Evolutionary conservation across 2,113 vertebrate genomes (phyloP), one percentile per base, ranked within the genome.

Genomic region (Bettongia penicillata): DNA sequence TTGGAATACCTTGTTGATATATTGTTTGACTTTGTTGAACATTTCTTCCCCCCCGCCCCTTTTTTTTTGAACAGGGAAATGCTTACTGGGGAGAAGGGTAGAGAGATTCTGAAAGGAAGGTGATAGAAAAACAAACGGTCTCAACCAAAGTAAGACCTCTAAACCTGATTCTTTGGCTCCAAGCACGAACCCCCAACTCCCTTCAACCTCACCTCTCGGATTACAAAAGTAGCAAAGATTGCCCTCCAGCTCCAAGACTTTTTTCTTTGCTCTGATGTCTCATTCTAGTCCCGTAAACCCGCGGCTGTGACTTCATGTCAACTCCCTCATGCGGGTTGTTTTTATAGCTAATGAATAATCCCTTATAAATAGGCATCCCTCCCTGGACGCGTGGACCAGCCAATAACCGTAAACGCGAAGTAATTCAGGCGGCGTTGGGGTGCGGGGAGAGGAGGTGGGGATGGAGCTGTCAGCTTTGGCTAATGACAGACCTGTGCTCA

Each of bases 311-410:
- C 68, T 84, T 84, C 68, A 23, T 43, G 68, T 19, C 68, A 84
- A n/a, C 61, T 68, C 61, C 61, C 61, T 16, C 19, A 19, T 77
- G n/a, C n/a, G 1, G 37, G 68, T 23, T 23, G 68, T 23, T 84
- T 84, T 84, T 84, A 43, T 84, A 84, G 68, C 68, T 84, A 84
- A 84, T 84, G 68, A 84, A 84, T 84, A 84, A 84, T 84, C 68
- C 68, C n/a, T 84, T 84, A 84, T 84, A 84, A 84, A 43, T 84
- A 84, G 68, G n/a, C n/a, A 84, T 84, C 37, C 14, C 61, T 22
- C 16, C 2, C 68, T 22, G 68, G 23, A 23, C n/a, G 7, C 8
- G 7, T 84, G 7, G n/a, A 84, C 37, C n/a, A 43, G 16, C 68
- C 68, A 43, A 23, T 43, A 43, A 8, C n/a, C 19, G 68, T 43